Base-by-base conservation (phyloP, 2,888 invertebrate genomes). In the Physocephala rufipes region DNA sequence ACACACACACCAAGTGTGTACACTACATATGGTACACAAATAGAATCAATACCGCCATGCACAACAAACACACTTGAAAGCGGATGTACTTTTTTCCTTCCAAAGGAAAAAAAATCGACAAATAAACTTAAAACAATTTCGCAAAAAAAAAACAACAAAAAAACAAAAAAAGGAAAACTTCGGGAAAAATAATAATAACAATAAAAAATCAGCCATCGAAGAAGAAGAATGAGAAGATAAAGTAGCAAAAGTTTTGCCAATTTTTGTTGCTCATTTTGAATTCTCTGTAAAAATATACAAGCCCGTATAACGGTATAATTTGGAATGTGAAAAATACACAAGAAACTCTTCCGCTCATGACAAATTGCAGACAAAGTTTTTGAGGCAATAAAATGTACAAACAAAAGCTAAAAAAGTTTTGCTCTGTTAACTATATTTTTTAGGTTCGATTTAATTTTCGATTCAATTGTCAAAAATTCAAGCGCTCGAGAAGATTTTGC, bases 301-400 rank as follows among this genome's bases (percentile, higher is more conserved):
- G n/a, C n/a, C n/a, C n/a, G n/a, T n/a, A n/a, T n/a, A 21, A 21
- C 21, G 9, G 21, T 53, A 53, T 21, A 53, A 53, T 21, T 21
- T 49, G 16, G 19, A 49, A 49, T 36, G 36, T 36, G 36, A 36
- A 36, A 36, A 36, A 36, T 9, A 36, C 36, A 36, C 36, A 36
- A 26, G 43, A 62, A 36, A 51, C 49, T 9, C 30, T 49, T 19
- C 51, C 51, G 49, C 65, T 65, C 65, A 65, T 65, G 65, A 65
- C 65, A 65, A 65, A 65, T 65, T 36, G 65, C 12, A 28, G 65
- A 26, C 26, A 51, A 65, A 65, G 51, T 65, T 65, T 53, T 30
- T 19, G 28, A n/a, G 28, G 65, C 65, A 51, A 51, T 51, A 51
- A 36, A 36, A 36, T 7, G 36, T 36, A 36, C 5, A 36, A 36